Conservation (phyloP, 1,140 invertebrate species). For the Pseudachorutes palmiensis region DNA sequence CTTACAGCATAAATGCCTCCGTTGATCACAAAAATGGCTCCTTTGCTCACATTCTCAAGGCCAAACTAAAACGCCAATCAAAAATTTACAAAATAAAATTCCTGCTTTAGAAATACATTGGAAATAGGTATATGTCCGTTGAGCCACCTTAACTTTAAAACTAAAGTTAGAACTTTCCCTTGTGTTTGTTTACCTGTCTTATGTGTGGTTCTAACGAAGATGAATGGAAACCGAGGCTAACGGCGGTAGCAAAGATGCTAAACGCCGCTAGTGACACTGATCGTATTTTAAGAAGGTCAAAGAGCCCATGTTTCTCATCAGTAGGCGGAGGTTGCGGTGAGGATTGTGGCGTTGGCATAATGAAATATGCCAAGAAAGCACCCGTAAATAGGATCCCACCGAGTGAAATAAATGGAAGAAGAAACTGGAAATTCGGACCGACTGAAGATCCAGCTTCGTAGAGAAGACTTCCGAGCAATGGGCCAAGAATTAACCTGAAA, state of each 20-base stretch:
- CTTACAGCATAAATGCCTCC: constrained; percentile 60
- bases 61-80: too few relatives aligned
- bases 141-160: too few relatives aligned
- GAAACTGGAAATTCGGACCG: neutral
- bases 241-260: constrained; percentile 64
- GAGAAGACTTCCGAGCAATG: constrained; percentile 70
- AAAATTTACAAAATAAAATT: too few relatives aligned
- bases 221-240: constrained; percentile 71
- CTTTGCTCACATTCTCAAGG: constrained; percentile 62
- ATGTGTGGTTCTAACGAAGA: constrained; percentile 74
- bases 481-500: constrained; percentile 61
- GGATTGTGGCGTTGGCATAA: constrained; percentile 26
- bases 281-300: constrained; percentile 52
- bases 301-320: constrained; percentile 5
- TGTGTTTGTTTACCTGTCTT: too few relatives aligned
- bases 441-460: constrained; percentile 50
- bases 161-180: too few relatives aligned
- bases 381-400: constrained; percentile 49
- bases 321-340: constrained; percentile 38
- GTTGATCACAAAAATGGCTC: constrained; percentile 80
- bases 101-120: too few relatives aligned
- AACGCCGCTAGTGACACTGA: constrained; percentile 58
- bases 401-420: constrained; percentile 52
- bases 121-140: too few relatives aligned
- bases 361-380: constrained; percentile 43